Base-by-base conservation (phyloP, 2,113 vertebrate species). In the Nyctibius bracteatus region DNA sequence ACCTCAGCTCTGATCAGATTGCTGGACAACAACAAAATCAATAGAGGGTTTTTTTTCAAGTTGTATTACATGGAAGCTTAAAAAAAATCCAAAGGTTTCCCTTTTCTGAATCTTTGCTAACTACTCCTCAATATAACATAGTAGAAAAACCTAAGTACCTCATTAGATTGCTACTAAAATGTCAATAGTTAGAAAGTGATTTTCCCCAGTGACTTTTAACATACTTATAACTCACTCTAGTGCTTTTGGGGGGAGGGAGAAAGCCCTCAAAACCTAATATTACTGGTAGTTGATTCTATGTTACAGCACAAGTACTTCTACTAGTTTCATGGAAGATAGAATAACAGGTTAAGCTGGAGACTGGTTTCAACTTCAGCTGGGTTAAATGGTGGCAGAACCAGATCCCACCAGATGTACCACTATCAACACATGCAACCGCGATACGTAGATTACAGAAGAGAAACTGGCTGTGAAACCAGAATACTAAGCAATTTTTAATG, bases 111-210 rank as follows among this genome's bases (percentile, higher is more conserved):
- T 80, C 8, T 92, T 72, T 80, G 77, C 62, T 80, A 90, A 75
- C 25, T 79, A n/a, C 30, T 88, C 27, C 33, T 80, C 66, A n/a
- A 61, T 23, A 28, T 3, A 85, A 68, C 44, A 24, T 39, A 65
- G 3, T 20, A 88, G 41, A 73, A 92, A 94, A 86, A 72, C 27
- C 54, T 46, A 90, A 73, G 66, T 52, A 58, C 5, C 41, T 95
- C 51, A 81, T 92, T 81, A 92, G 67, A 83, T 79, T 54, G 44
- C 63, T 80, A 72, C 23, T 82, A 62, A 90, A 97, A 96, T 62
- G n/a, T 85, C 93, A 86, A 54, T 52, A 88, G 49, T 46, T 77
- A 87, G 81, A 92, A 89, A 90, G 43, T 28, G n/a, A 72, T 96
- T 90, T 93, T 95, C 74, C n/a, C 46, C 31, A 44, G 47, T 71